A percentile compares a stretch with the other conserved stretches of the same genome.
phyloP scores from a whole-genome alignment of 2,888 invertebrate genomes.

The Drosophila rubida region DNA sequence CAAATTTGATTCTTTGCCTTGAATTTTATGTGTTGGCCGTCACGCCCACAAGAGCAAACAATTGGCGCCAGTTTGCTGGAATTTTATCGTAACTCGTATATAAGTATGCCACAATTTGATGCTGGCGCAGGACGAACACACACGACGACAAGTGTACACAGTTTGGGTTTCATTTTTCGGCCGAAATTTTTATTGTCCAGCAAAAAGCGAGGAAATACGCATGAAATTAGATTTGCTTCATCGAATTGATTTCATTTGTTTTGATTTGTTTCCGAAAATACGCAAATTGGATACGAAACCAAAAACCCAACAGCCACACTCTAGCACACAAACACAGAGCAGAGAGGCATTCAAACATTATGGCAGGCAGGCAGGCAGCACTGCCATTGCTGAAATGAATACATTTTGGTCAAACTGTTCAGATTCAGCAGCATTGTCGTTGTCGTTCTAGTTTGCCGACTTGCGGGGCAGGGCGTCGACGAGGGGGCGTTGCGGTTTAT shows the following conservation, averaged over 20 bases:
- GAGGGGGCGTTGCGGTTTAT: slow-evolving; percentile 65
- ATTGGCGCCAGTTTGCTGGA: slow-evolving; percentile 57
- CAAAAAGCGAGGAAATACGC: slow-evolving; percentile 74
- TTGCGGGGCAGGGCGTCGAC: slow-evolving; percentile 28
- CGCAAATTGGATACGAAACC: slow-evolving; percentile 75
- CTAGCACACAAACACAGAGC: slow-evolving; percentile 6
- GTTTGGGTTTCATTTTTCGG: slow-evolving; percentile 50
- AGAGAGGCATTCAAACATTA: slow-evolving; percentile 14
- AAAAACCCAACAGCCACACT: slow-evolving; percentile 32
- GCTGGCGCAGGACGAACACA: slow-evolving; percentile 10
- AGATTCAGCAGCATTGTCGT: slow-evolving; percentile 51
- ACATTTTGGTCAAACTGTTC: slow-evolving; percentile 67
- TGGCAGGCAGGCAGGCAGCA: too few species aligned
- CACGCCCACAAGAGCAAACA: slow-evolving; percentile 44
- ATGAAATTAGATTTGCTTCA: slow-evolving; percentile 78
- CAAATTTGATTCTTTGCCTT: slow-evolving; percentile 31
- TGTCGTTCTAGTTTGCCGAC: slow-evolving; percentile 6
- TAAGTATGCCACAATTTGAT: slow-evolving; percentile 42
- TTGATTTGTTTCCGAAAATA: slow-evolving; percentile 77
- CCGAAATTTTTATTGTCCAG: slow-evolving; percentile 68
- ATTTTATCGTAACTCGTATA: slow-evolving; percentile 50
- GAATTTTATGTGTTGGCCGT: slow-evolving; percentile 41
- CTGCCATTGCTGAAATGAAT: slow-evolving; percentile 67
- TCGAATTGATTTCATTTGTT: slow-evolving; percentile 78
- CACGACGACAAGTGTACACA: slow-evolving; percentile 27